A percentile compares a stretch with the other conserved stretches of the same genome.
Evolutionary conservation across 2,113 vertebrate genomes (phyloP).

Genomic region (Cebus imitator): DNA sequence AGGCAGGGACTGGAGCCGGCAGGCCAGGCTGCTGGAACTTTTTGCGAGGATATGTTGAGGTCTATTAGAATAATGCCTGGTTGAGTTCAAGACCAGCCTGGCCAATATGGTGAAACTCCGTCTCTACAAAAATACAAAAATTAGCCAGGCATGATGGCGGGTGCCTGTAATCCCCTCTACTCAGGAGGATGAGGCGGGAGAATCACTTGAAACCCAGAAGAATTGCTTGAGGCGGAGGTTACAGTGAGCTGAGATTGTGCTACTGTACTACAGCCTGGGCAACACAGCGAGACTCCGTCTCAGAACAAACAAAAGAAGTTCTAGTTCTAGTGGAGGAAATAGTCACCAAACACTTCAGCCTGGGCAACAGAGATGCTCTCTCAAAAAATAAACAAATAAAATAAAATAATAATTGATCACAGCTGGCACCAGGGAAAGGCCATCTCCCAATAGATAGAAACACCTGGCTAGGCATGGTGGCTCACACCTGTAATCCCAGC

Average conservation of each 20-base stretch:
- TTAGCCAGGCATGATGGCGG: background rate
- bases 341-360: no score
- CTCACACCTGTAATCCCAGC: no score
- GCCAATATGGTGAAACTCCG: background rate
- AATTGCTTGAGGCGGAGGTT: background rate
- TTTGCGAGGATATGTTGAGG: background rate
- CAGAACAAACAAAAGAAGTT: background rate
- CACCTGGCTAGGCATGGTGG: no score
- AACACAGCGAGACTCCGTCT: background rate
- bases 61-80: background rate
- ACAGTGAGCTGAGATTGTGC: background rate
- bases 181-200: background rate
- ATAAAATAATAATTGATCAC: no score
- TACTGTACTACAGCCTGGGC: background rate
- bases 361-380: no score
- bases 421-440: no score
- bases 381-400: no score
- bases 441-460: no score
- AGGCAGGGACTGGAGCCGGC: background rate
- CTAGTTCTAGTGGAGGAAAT: no score
- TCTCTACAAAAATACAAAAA: background rate
- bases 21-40: background rate
- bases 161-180: background rate
- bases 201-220: no score
- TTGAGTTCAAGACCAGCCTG: no score